Evolutionary conservation across 2,797 vertebrate species (phyloP).

Genomic region (Hybognathus amarus): DNA sequence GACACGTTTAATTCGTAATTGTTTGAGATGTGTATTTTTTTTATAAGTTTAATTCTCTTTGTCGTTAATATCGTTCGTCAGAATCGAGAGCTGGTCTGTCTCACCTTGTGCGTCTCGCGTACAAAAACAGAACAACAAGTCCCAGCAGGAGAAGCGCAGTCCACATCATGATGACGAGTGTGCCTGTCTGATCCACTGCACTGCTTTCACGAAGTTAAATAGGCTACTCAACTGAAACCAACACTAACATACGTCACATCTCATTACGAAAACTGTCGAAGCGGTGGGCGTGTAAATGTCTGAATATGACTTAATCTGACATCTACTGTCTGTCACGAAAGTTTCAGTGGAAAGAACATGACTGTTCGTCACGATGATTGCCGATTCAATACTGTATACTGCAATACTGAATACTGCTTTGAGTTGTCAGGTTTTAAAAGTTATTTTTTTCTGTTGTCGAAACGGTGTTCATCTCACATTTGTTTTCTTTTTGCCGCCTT

Average conservation of each 20-base stretch:
- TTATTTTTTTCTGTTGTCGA: too few relatives aligned
- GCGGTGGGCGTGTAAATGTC: neutral
- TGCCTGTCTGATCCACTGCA: neutral
- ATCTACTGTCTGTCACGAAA: too few relatives aligned
- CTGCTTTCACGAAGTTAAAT: slow-evolving; percentile 18
- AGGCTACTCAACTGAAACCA: neutral
- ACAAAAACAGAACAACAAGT: slow-evolving; percentile 63
- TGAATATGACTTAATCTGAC: neutral
- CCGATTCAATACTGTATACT: too few relatives aligned
- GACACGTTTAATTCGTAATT: neutral
- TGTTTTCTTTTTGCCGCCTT: neutral
- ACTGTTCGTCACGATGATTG: neutral
- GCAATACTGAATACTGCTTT: too few relatives aligned
- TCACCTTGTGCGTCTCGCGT: slow-evolving; percentile 70
- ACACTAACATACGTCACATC: slow-evolving; percentile 24
- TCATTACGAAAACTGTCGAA: slow-evolving; percentile 5
- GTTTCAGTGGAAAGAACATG: slow-evolving; percentile 7
- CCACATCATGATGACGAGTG: slow-evolving; percentile 71
- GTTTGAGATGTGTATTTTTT: neutral
- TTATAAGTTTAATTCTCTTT: neutral
- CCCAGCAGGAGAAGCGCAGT: slow-evolving; percentile 62
- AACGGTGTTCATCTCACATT: neutral
- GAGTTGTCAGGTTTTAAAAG: neutral
- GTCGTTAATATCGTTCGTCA: neutral
- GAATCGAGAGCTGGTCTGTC: neutral